Percentiles rank a stretch among this genome's conserved stretches.
phyloP scores from a whole-genome alignment of 2,113 vertebrate genomes.

The Chroicocephalus ridibundus region DNA sequence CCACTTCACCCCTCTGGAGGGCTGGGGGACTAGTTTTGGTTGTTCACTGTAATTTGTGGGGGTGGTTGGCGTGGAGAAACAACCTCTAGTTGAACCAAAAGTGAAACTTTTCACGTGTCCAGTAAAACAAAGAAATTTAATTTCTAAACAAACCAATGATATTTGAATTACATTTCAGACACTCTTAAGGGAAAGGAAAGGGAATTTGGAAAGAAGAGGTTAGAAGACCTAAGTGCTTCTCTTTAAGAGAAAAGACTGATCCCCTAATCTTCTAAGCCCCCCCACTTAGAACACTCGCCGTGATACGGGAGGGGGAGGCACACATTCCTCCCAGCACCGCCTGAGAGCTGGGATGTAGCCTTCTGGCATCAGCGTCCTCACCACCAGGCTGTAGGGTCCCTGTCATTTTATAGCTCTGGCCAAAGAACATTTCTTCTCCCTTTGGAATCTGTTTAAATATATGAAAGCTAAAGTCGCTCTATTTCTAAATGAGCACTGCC shows the following conservation, averaged over 20 bases:
- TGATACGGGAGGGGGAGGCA: neutral
- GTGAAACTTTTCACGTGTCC: neutral
- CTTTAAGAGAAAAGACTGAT: neutral
- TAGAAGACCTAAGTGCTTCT: neutral
- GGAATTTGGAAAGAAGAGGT: neutral
- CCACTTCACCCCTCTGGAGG: neutral
- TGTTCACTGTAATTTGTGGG: neutral
- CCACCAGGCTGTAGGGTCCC: neutral
- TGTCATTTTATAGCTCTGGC: neutral
- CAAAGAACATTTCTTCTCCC: neutral
- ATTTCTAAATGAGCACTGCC: neutral
- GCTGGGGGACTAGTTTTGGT: neutral
- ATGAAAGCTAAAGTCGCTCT: neutral
- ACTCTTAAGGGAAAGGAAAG: neutral
- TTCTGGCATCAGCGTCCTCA: fast-evolving
- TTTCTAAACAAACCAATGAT: neutral
- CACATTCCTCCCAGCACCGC: neutral
- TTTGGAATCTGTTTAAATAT: neutral
- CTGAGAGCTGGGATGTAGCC: neutral
- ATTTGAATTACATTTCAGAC: neutral
- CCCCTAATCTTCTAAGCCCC: neutral
- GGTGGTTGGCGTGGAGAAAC: neutral
- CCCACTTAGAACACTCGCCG: fast-evolving
- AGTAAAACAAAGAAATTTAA: neutral
- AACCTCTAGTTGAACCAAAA: neutral